Conservation (phyloP, 2,797 vertebrate genomes). For the Sciaenops ocellatus region DNA sequence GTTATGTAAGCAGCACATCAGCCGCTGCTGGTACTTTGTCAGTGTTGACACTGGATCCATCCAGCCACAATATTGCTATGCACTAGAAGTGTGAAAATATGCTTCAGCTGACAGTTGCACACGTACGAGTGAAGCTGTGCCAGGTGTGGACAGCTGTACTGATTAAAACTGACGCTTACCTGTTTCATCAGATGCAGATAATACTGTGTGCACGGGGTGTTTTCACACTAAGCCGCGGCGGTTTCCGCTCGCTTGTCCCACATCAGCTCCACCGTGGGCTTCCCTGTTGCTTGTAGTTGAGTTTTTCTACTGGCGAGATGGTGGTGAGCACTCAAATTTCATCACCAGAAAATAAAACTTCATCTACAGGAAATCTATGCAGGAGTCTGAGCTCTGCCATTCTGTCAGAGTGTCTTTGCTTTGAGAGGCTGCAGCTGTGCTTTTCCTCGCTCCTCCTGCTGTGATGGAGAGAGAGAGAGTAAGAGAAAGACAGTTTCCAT, state of each 20-base stretch:
- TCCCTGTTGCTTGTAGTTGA: neutral
- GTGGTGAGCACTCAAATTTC: constrained; percentile 9
- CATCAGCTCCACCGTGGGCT: neutral
- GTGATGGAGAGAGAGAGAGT: constrained; percentile 1
- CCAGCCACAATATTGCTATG: neutral
- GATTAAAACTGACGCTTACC: neutral
- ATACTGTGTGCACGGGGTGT: neutral
- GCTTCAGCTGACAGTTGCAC: constrained; percentile 2
- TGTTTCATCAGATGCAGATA: constrained; percentile 6
- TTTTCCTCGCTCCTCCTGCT: constrained; percentile 17
- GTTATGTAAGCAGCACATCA: neutral
- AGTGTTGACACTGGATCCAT: neutral
- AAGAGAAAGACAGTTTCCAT: constrained; percentile 24
- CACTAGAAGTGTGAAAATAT: constrained; percentile 8
- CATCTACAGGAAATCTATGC: constrained; percentile 28
- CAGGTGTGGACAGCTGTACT: neutral
- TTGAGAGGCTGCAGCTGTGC: constrained; percentile 43
- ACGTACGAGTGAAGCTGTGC: neutral
- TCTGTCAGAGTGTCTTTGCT: constrained; percentile 33
- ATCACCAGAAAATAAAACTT: constrained; percentile 30
- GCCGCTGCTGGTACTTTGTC: neutral
- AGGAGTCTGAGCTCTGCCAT: constrained; percentile 21
- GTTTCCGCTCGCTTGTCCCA: neutral
- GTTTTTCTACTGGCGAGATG: neutral
- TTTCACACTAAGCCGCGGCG: neutral